These are phyloP conservation scores for Rhaphigaster nebulosa DNA, from an alignment of 2,888 invertebrate species.

Conservation along the genomic window DNA sequence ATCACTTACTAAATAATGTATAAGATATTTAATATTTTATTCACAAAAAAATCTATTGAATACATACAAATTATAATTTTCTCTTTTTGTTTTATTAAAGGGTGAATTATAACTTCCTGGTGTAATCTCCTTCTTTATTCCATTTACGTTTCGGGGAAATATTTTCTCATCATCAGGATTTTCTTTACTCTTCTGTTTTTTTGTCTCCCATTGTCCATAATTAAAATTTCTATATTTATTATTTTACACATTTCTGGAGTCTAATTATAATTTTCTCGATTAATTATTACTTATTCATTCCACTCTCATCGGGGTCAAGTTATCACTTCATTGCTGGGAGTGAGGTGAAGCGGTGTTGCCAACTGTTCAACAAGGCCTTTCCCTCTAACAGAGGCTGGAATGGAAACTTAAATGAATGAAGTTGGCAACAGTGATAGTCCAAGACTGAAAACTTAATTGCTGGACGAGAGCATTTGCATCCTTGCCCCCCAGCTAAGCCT, in stretches of 20 bases:
- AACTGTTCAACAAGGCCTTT: constrained; percentile 4
- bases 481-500: neutral
- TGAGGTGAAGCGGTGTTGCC: constrained; percentile 4
- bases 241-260: no score
- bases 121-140: no score
- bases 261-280: no score
- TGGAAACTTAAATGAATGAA: constrained; percentile 52
- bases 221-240: no score
- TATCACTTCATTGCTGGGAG: neutral
- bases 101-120: no score
- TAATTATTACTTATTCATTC: neutral
- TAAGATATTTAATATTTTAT: no score
- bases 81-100: neutral
- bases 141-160: no score
- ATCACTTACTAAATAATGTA: no score
- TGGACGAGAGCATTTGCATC: constrained; percentile 47
- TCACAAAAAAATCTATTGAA: neutral
- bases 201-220: no score
- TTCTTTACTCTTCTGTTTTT: no score
- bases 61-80: neutral
- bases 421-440: constrained; percentile 50
- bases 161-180: no score
- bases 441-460: constrained; percentile 56
- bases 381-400: neutral
- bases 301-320: neutral